Evolutionary conservation across 2,888 invertebrate species (phyloP), one percentile per base, ranked within the genome.

Genomic region (Clivina fossor): DNA sequence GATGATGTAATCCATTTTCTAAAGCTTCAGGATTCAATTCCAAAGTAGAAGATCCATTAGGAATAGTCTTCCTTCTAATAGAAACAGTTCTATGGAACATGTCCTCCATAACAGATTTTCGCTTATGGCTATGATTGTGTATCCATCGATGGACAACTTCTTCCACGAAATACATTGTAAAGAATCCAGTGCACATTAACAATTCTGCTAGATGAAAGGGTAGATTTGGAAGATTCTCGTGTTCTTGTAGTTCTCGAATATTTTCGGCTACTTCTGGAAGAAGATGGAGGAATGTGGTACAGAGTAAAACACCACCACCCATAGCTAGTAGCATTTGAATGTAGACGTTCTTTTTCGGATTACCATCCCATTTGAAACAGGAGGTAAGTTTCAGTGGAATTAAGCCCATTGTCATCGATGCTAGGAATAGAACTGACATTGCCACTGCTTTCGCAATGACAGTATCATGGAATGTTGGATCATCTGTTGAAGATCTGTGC

Each of bases 261-360:
- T 80, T 80, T 64, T 90, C 85, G 7, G 81, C 74, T 0, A 91
- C 85, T 75, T 91, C 91, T 1, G 91, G 91, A 51, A 90, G 74
- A 64, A 92, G 75, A 66, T 92, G 91, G 61, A 90, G 72, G 68
- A 92, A 90, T 3, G 90, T 90, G 2, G 91, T 91, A 59, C 86
- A 84, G 30, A 92, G 74, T 13, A 92, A 74, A 0, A 91, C 90
- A n/a, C 90, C 91, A 11, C 90, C 91, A 61, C 90, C 86, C 44
- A 71, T 69, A n/a, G 88, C 85, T 16, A 91, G 74, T 18, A 89
- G 71, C 13, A 84, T 79, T 5, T 79, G 80, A 3, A 74, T 71
- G 62, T 75, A 76, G 66, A 80, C 74, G 26, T 78, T 71, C 57
- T 73, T 73, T 43, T 76, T 76, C 0, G 78, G 76, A 15, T 78